Evolutionary conservation across 2,797 vertebrate species (phyloP).

Genomic region (Pangasius sanitwongsei): DNA sequence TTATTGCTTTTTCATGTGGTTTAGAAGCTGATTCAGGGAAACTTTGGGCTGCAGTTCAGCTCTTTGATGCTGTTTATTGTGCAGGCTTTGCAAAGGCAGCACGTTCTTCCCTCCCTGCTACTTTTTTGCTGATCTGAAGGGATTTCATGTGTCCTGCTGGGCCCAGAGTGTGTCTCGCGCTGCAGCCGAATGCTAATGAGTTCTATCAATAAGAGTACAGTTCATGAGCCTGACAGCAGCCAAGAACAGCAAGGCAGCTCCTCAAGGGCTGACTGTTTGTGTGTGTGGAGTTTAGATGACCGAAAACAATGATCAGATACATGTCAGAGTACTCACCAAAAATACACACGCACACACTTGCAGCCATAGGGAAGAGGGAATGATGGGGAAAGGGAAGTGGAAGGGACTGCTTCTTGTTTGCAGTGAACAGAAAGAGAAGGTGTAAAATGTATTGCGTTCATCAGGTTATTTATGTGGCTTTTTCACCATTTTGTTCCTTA

Average conservation of each 20-base stretch:
- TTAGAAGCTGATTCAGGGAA: slow-evolving; percentile 55
- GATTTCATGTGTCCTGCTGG: slow-evolving; percentile 63
- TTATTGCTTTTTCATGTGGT: slow-evolving; percentile 65
- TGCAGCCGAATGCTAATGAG: slow-evolving; percentile 37
- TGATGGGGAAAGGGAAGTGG: slow-evolving; percentile 36
- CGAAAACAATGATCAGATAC: not conserved
- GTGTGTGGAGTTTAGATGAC: not conserved
- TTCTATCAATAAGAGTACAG: slow-evolving; percentile 34
- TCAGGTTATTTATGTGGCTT: not conserved
- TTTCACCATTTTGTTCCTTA: not conserved
- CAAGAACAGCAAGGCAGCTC: slow-evolving; percentile 9
- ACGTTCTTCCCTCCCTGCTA: slow-evolving; percentile 60
- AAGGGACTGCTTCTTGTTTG: slow-evolving; percentile 43
- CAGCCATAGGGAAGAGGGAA: not conserved
- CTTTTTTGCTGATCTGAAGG: slow-evolving; percentile 53
- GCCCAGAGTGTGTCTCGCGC: slow-evolving; percentile 49
- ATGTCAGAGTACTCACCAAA: not conserved
- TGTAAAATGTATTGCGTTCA: not conserved
- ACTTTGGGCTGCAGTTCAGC: slow-evolving; percentile 28
- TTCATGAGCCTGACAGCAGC: slow-evolving; percentile 5
- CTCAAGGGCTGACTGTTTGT: slow-evolving; percentile 1
- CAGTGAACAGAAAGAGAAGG: slow-evolving; percentile 38
- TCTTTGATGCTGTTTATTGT: slow-evolving; percentile 66
- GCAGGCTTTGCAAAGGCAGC: slow-evolving; percentile 66
- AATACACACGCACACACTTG: not conserved